Conservation (phyloP, 2,797 vertebrate genomes). For the Sebastes oblongus region DNA sequence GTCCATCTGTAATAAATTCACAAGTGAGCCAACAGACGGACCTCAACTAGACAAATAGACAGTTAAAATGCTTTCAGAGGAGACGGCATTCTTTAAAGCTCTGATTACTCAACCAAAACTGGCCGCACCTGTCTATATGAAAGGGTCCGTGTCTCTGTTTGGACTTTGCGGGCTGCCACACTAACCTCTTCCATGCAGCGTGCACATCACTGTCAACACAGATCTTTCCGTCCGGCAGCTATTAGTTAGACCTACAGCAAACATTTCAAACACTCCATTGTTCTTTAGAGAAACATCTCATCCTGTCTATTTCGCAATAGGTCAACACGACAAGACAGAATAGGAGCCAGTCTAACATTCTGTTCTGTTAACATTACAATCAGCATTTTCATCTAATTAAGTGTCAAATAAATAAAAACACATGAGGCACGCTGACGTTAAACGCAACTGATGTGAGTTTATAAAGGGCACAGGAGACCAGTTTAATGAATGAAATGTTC, state of each 20-base stretch:
- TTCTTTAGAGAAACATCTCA: not conserved
- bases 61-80: constrained; percentile 7
- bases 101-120: constrained; percentile 55
- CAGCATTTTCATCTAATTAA: not conserved
- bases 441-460: not conserved
- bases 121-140: constrained; percentile 42
- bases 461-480: not conserved
- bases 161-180: not conserved
- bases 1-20: not conserved
- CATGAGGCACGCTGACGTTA: not conserved
- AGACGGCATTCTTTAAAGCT: constrained; percentile 23
- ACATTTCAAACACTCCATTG: constrained; percentile 1
- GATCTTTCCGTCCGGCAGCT: not conserved
- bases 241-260: constrained; percentile 12
- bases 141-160: not conserved
- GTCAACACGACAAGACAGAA: not conserved
- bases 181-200: not conserved
- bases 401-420: not conserved
- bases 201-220: not conserved
- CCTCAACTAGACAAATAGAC: not conserved
- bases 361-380: not conserved
- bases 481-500: not conserved
- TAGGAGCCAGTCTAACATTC: not conserved
- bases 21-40: not conserved
- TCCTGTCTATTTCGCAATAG: not conserved